A percentile compares a stretch with the other conserved stretches of the same genome.
phyloP scores from a whole-genome alignment of 2,797 vertebrate genomes.

The Pogonophryne albipinna region DNA sequence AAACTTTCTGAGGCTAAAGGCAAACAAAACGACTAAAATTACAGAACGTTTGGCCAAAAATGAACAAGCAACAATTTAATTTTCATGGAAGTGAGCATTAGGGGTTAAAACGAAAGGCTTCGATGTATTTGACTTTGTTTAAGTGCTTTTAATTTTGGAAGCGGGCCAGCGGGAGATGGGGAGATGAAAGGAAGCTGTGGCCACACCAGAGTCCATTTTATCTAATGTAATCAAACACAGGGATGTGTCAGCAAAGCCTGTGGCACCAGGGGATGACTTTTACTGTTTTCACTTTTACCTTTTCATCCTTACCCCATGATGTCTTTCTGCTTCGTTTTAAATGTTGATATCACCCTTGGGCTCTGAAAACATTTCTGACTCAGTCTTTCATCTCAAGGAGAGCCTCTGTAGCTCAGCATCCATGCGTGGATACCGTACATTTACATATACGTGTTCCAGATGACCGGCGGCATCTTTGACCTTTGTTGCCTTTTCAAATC shows the following conservation, averaged over 20 bases:
- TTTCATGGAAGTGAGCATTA: constrained; percentile 5
- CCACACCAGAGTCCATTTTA: constrained; percentile 24
- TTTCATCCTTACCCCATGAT: constrained; percentile 24
- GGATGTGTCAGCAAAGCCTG: constrained; percentile 34
- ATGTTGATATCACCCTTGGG: constrained; percentile 9
- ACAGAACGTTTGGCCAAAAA: neutral
- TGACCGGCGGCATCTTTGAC: neutral
- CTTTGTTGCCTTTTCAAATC: constrained; percentile 5
- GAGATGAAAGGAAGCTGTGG: constrained; percentile 26
- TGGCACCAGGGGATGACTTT: constrained; percentile 26
- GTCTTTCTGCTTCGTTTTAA: constrained; percentile 29
- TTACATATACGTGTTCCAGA: constrained; percentile 5
- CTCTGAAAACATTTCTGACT: constrained; percentile 25
- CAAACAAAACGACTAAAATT: constrained; percentile 3
- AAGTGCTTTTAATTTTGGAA: constrained; percentile 19
- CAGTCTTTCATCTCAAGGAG: constrained; percentile 37
- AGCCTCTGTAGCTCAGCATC: constrained; percentile 14
- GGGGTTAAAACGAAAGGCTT: neutral
- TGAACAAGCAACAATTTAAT: neutral
- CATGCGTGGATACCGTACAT: neutral
- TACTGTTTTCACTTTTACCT: constrained; percentile 8
- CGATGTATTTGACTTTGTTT: constrained; percentile 20
- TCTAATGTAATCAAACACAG: constrained; percentile 19
- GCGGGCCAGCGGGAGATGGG: constrained; percentile 6
- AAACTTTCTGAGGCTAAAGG: neutral